Evolutionary conservation across 2,888 invertebrate genomes (phyloP), one percentile per base, ranked within the genome.

Genomic region (Oscheius onirici): DNA sequence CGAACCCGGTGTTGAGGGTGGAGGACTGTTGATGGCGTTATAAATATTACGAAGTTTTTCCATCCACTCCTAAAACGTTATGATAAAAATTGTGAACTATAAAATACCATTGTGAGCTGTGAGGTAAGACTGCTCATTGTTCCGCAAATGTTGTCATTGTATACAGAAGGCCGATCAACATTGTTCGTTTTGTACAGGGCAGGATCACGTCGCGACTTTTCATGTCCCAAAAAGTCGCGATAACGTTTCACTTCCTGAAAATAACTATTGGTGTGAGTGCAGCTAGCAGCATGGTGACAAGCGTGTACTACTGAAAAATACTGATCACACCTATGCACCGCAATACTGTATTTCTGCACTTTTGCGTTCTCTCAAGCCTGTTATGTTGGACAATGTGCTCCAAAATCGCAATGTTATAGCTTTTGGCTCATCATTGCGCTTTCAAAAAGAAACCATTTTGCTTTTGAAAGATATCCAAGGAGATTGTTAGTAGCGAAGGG

Each of bases 171-270:
- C 13, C 74, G 73, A 2, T 82, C 82, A n/a, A 51, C 51, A 67
- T 73, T 82, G 52, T 55, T 75, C 40, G 82, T 82, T 55, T 82
- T 82, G 74, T 82, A 82, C 17, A 79, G 54, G 8, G 82, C 76
- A 10, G 82, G 82, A 26, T 83, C 82, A 0, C 82, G 73, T 34
- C 78, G 66, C 13, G 81, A 69, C 74, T 82, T 82, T 49, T 82
- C 82, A 51, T 83, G 79, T 13, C 79, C 82, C 6, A 82, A 71
- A 57, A 78, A 82, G 58, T 82, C 82, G 17, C 82, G 74, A 49
- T 82, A 82, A 20, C 82, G 69, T 60, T 76, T 79, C 34, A 80
- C 80, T 58, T 80, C 80, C 80, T 79, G 66, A 55, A 79, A 61
- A 22, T 24, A 41, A 43, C 44, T 44, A 34, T 28, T 11, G 3